Percentiles rank a stretch among this genome's conserved stretches.
phyloP scores from a whole-genome alignment of 1,140 invertebrate genomes.

The Pachyrhynchus sulphureomaculatus region DNA sequence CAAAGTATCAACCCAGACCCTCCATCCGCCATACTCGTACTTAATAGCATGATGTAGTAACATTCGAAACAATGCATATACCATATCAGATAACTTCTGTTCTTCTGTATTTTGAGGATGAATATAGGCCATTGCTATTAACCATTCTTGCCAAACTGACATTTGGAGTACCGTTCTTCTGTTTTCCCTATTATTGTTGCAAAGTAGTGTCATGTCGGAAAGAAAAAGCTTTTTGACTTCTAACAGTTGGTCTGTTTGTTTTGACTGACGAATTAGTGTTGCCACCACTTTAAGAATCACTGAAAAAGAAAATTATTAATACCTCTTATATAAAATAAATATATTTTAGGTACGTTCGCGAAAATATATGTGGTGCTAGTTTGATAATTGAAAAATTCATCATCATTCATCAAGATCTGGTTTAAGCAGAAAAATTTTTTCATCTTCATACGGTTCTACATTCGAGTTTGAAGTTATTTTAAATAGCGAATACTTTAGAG shows the following conservation, averaged over 20 bases:
- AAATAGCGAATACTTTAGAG: no score
- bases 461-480: no score
- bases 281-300: constrained; percentile 99
- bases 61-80: constrained; percentile 96
- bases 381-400: no score
- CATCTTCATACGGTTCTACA: no score
- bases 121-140: constrained; percentile 98
- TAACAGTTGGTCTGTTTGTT: constrained; percentile 85
- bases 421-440: no score
- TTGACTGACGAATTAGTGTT: constrained; percentile 93
- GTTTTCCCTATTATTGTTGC: constrained; percentile 97
- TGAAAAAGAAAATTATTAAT: constrained; percentile 53
- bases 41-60: constrained; percentile 98
- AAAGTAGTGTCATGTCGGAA: constrained; percentile 94
- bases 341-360: no score
- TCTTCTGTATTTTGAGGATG: constrained; percentile 94
- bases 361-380: no score
- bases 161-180: constrained; percentile 95
- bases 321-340: background rate
- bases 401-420: no score
- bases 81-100: constrained; percentile 97
- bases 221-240: constrained; percentile 96
- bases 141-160: constrained; percentile 99
- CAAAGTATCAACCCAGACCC: constrained; percentile 99
- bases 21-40: constrained; percentile 99